phyloP scores from a whole-genome alignment of 2,888 invertebrate genomes.

The Orthosia cruda region DNA sequence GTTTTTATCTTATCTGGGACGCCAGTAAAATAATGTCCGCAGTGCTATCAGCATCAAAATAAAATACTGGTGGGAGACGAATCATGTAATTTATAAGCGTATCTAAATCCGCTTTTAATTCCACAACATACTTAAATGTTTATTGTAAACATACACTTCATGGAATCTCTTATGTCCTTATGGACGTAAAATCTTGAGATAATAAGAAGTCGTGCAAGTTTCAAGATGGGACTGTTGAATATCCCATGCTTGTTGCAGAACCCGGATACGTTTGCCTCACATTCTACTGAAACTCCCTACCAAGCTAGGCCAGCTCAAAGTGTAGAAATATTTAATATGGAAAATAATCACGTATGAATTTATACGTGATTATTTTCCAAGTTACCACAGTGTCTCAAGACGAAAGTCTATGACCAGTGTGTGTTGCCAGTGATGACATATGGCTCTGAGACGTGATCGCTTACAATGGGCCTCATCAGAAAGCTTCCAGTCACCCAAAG shows the following conservation, averaged over 20 bases:
- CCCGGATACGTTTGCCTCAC: no score
- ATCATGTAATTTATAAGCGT: slow-evolving; percentile 10
- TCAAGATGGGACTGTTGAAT: background rate
- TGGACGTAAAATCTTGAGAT: background rate
- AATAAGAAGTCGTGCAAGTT: background rate
- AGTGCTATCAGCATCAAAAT: slow-evolving; percentile 41
- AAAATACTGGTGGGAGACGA: slow-evolving; percentile 21
- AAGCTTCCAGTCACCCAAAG: no score
- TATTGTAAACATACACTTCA: slow-evolving; percentile 20
- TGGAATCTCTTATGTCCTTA: background rate
- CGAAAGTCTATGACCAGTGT: no score
- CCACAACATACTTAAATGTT: slow-evolving; percentile 5
- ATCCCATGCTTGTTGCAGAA: background rate
- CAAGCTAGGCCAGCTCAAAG: no score
- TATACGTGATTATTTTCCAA: no score
- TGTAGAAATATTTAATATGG: background rate
- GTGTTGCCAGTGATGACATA: no score
- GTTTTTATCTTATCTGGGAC: slow-evolving; percentile 43
- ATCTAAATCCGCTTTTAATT: slow-evolving; percentile 30
- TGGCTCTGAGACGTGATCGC: no score
- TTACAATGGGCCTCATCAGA: no score
- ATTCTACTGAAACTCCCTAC: no score
- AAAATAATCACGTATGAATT: background rate
- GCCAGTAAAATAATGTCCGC: slow-evolving; percentile 37
- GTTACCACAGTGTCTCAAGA: no score